phyloP scores from a whole-genome alignment of 2,113 vertebrate genomes.

The Scolopax mira region DNA sequence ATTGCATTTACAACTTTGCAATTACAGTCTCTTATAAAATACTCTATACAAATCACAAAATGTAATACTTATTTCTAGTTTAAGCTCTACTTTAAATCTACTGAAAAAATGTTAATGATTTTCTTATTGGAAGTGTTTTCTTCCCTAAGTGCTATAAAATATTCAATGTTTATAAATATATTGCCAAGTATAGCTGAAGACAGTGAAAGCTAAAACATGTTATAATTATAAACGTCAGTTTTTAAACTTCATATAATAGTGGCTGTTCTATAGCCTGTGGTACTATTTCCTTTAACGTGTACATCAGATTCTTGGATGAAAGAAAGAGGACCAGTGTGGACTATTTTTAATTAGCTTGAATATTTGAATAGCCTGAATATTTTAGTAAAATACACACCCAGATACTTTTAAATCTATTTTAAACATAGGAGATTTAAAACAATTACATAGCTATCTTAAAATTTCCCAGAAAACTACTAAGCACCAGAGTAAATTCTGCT shows the following conservation, averaged over 20 bases:
- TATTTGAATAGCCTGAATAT: constrained; percentile 26
- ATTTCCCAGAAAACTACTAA: neutral
- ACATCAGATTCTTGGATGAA: neutral
- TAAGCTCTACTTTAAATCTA: neutral
- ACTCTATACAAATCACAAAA: neutral
- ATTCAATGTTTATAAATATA: constrained; percentile 40
- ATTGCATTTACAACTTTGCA: neutral
- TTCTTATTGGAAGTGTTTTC: neutral
- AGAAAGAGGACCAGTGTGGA: neutral
- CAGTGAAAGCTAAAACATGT: neutral
- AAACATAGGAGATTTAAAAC: constrained; percentile 7
- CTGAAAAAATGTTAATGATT: neutral
- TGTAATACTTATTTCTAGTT: neutral
- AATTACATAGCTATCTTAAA: constrained; percentile 1
- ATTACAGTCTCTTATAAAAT: neutral
- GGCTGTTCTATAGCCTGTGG: neutral
- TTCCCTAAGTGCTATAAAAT: neutral
- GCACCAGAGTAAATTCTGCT: neutral
- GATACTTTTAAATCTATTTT: constrained; percentile 16
- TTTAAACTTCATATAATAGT: neutral
- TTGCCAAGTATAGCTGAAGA: constrained; percentile 1
- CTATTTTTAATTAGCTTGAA: constrained; percentile 25
- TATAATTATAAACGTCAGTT: neutral
- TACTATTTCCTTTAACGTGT: neutral
- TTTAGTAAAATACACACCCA: constrained; percentile 21